A percentile compares a stretch with the other conserved stretches of the same genome.
Conservation (phyloP, 2,888 invertebrate species). For the Hemaris fuciformis region DNA sequence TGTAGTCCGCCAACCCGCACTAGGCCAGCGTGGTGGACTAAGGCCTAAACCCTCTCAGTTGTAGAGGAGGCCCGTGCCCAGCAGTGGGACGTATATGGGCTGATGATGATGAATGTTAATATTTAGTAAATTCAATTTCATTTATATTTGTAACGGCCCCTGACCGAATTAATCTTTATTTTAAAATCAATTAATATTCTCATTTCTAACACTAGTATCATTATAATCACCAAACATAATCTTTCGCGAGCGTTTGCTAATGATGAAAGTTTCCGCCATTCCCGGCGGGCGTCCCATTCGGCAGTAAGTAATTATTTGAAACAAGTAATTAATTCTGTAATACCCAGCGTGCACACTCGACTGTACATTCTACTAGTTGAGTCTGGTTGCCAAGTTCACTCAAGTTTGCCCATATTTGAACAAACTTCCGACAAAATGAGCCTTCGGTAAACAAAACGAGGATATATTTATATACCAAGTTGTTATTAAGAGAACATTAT, state of each 20-base stretch:
- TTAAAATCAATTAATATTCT: too few species aligned
- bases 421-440: constrained; percentile 20
- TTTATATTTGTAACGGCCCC: too few species aligned
- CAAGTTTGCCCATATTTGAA: constrained; percentile 23
- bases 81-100: too few species aligned
- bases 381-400: constrained; percentile 12
- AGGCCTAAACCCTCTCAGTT: too few species aligned
- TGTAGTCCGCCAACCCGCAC: too few species aligned
- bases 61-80: too few species aligned
- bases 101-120: too few species aligned
- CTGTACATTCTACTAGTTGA: constrained; percentile 7
- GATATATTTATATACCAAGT: constrained; percentile 10
- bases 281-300: background rate
- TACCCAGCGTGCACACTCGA: background rate
- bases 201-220: background rate
- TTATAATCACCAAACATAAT: background rate
- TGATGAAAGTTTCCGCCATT: background rate
- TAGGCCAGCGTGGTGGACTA: too few species aligned
- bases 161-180: too few species aligned
- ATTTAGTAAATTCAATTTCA: too few species aligned
- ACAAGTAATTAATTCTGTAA: constrained; percentile 15
- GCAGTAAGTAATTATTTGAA: constrained; percentile 9
- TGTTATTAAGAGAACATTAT: constrained; percentile 13
- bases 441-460: constrained; percentile 14
- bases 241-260: background rate